Percentiles rank a stretch among this genome's conserved stretches.
Evolutionary conservation across 2,888 invertebrate genomes (phyloP).

Genomic region (Pollenia amentaria): DNA sequence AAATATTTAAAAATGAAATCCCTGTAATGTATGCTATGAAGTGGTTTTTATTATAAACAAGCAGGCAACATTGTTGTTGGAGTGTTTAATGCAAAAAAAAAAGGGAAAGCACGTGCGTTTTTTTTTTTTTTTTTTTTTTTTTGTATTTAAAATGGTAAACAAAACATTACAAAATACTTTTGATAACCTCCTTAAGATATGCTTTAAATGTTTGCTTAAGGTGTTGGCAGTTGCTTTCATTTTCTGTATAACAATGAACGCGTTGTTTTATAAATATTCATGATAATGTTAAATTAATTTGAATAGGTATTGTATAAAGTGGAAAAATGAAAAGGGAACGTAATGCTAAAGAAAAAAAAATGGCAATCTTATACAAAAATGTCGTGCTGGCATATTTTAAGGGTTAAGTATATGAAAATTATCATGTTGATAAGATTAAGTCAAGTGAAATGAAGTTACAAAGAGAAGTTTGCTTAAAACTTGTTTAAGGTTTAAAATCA

Average conservation of each 20-base stretch:
- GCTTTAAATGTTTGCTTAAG: conserved; percentile 63
- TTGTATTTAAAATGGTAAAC: conserved; percentile 35
- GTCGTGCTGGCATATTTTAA: conserved; percentile 22
- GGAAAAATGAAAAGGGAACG: neutral
- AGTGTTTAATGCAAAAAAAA: conserved; percentile 38
- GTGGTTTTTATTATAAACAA: conserved; percentile 54
- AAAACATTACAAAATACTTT: conserved; percentile 48
- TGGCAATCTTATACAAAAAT: neutral
- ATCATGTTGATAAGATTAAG: too few species aligned
- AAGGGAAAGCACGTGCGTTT: conserved; percentile 22
- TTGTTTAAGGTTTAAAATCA: too few species aligned
- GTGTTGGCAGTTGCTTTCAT: conserved; percentile 63
- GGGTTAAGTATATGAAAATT: conserved; percentile 25
- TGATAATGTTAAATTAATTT: conserved; percentile 67
- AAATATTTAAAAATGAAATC: conserved; percentile 46
- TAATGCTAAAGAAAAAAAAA: neutral
- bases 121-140: neutral
- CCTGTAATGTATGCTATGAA: conserved; percentile 71
- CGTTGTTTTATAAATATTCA: conserved; percentile 53
- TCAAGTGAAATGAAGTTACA: too few species aligned
- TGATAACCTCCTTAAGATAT: conserved; percentile 67
- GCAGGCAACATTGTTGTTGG: conserved; percentile 26
- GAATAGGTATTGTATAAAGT: conserved; percentile 6
- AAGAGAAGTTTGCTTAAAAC: too few species aligned
- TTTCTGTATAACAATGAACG: conserved; percentile 32